phyloP scores from a whole-genome alignment of 2,113 vertebrate genomes.

The Myrmecobius fasciatus region DNA sequence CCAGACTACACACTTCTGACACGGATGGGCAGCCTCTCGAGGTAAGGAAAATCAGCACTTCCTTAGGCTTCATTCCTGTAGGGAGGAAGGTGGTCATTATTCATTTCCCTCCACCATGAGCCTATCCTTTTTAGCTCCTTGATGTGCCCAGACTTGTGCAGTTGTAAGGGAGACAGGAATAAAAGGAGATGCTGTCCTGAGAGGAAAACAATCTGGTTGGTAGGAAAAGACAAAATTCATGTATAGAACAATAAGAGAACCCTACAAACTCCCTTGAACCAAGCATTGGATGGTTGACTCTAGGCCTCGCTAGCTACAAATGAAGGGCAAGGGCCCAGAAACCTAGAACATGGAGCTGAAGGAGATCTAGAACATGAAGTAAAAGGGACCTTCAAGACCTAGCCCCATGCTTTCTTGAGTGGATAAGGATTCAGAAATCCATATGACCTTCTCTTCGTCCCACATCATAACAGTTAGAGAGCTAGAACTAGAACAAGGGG shows the following conservation, averaged over 20 bases:
- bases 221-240: background rate
- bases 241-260: background rate
- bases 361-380: background rate
- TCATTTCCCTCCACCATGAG: background rate
- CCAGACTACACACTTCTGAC: background rate
- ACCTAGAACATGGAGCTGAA: background rate
- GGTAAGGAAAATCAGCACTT: background rate
- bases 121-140: background rate
- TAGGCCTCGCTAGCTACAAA: background rate
- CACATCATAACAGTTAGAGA: background rate
- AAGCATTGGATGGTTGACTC: background rate
- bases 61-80: background rate
- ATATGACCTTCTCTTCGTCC: background rate
- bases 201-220: background rate
- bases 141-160: background rate
- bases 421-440: background rate
- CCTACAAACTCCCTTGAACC: background rate
- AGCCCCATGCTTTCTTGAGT: background rate
- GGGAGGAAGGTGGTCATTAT: background rate
- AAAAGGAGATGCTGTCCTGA: background rate
- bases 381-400: background rate
- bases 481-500: background rate
- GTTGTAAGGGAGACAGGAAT: background rate
- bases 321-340: background rate
- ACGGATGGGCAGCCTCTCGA: background rate